phyloP scores from a whole-genome alignment of 2,113 vertebrate genomes.

The Dipodomys stephensi region DNA sequence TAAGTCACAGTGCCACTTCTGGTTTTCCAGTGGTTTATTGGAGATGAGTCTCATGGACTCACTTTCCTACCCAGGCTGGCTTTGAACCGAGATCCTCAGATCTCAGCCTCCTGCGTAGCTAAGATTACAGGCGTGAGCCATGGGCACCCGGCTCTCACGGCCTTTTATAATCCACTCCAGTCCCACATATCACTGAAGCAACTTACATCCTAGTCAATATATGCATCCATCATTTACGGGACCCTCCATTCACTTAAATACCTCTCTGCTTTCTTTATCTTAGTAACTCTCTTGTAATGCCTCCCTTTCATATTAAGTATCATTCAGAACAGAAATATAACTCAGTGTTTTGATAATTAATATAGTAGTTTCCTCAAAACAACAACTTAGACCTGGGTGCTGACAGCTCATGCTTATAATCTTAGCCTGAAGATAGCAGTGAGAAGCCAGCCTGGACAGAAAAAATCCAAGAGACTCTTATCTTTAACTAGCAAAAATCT shows the following conservation, averaged over 20 bases:
- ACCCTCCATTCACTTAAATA: background rate
- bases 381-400: background rate
- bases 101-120: no score
- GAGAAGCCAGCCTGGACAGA: no score
- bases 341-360: background rate
- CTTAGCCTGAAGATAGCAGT: no score
- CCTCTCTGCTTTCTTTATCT: background rate
- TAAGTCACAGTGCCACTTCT: no score
- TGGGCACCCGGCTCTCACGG: background rate
- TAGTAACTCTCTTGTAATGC: background rate
- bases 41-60: no score
- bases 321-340: background rate
- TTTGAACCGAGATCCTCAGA: no score
- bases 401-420: no score
- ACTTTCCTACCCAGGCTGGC: no score
- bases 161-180: background rate
- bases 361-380: background rate
- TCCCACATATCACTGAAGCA: background rate
- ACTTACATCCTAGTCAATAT: background rate
- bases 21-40: no score
- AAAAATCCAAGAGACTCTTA: no score
- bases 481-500: no score
- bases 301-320: background rate
- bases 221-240: background rate
- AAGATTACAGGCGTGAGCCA: no score